A percentile compares a stretch with the other conserved stretches of the same genome.
phyloP scores from a whole-genome alignment of 2,888 invertebrate genomes.

The Lasioglossum vierecki region DNA sequence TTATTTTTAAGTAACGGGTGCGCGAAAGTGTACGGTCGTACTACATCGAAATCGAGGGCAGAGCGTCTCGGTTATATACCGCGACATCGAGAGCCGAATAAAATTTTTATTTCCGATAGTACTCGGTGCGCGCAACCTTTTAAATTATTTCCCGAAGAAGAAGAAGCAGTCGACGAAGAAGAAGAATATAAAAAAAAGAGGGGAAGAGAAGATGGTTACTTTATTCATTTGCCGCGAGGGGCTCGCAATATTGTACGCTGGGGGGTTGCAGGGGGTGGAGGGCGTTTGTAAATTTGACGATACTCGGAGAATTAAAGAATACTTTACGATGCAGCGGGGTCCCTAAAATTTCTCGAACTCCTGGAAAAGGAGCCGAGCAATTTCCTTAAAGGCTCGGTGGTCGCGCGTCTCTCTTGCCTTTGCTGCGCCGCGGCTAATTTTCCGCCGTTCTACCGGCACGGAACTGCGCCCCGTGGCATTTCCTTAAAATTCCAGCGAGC shows the following conservation, averaged over 20 bases:
- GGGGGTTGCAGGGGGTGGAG: not conserved
- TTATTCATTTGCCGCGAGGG: not conserved
- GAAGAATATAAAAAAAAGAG: not conserved
- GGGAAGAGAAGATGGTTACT: not conserved
- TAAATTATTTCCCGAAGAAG: not conserved
- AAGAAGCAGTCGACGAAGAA: not conserved
- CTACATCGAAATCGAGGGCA: not conserved
- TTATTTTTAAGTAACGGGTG: not conserved
- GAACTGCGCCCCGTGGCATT: not conserved
- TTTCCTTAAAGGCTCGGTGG: not conserved
- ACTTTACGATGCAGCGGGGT: not conserved
- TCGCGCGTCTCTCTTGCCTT: not conserved
- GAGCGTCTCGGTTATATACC: not conserved
- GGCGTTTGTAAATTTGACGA: not conserved
- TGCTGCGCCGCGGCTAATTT: not conserved
- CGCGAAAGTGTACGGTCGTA: not conserved
- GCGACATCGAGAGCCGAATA: not conserved
- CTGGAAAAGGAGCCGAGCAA: constrained; percentile 6
- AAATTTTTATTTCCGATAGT: not conserved
- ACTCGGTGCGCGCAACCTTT: not conserved
- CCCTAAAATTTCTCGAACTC: constrained; percentile 18
- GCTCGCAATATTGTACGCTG: not conserved
- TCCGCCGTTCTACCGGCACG: not conserved
- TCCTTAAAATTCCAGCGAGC: not conserved
- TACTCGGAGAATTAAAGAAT: not conserved